Evolutionary conservation across 2,797 vertebrate genomes (phyloP).

Genomic region (Malacoctenus gilli): DNA sequence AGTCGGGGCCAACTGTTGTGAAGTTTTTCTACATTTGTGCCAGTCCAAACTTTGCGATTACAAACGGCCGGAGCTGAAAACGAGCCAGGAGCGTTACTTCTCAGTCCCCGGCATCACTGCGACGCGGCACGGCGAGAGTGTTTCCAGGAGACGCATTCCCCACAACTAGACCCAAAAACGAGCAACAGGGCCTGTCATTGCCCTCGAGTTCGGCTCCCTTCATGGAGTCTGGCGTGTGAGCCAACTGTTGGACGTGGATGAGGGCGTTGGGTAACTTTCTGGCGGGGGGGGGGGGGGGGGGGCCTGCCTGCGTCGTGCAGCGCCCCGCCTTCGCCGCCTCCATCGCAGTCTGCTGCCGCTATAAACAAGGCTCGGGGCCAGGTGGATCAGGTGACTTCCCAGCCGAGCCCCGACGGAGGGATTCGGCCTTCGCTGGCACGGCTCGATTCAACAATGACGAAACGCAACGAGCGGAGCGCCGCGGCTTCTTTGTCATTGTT

Average conservation of each 20-base stretch:
- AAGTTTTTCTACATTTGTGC: constrained; percentile 28
- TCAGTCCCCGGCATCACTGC: constrained; percentile 43
- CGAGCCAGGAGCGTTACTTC: constrained; percentile 30
- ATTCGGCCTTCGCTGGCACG: constrained; percentile 33
- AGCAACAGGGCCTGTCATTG: constrained; percentile 25
- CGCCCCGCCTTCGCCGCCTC: constrained; percentile 22
- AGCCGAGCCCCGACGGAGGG: constrained; percentile 18
- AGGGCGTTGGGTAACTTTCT: constrained; percentile 37
- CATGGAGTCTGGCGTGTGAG: constrained; percentile 16
- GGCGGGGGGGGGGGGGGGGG: constrained; percentile 15
- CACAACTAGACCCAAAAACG: constrained; percentile 4
- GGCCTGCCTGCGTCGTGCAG: constrained; percentile 26
- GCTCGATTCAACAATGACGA: constrained; percentile 47
- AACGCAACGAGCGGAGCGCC: constrained; percentile 25
- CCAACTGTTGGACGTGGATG: constrained; percentile 36
- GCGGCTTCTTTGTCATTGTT: constrained; percentile 31
- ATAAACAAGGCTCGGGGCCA: constrained; percentile 59
- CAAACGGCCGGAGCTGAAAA: constrained; percentile 29
- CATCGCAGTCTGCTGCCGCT: constrained; percentile 46
- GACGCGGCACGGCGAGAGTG: constrained; percentile 18
- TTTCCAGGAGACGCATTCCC: constrained; percentile 32
- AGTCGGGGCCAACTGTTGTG: constrained; percentile 3
- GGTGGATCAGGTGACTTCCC: constrained; percentile 50
- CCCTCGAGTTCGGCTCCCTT: constrained; percentile 22
- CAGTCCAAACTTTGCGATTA: constrained; percentile 39